Evolutionary conservation across 1,140 invertebrate species (phyloP).

Genomic region (Streblospio benedicti): DNA sequence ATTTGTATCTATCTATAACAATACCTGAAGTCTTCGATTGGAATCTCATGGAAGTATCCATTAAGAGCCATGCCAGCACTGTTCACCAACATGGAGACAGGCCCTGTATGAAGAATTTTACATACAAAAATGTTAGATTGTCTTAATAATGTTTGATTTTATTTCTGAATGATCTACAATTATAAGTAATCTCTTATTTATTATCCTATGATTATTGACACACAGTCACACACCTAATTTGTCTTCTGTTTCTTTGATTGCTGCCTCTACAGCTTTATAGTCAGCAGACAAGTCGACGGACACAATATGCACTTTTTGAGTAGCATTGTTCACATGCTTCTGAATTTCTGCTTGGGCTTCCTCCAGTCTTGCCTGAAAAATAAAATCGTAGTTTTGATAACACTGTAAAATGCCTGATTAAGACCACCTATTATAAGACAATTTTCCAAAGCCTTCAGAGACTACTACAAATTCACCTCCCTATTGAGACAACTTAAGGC

Average conservation of each 20-base stretch:
- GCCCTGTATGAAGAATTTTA: constrained; percentile 58
- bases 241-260: constrained; percentile 45
- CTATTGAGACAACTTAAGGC: too few species aligned
- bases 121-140: not conserved
- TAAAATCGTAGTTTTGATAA: not conserved
- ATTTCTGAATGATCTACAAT: not conserved
- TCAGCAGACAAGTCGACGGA: constrained; percentile 62
- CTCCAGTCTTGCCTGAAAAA: not conserved
- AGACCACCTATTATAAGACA: too few species aligned
- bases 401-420: not conserved
- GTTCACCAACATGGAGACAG: constrained; percentile 81
- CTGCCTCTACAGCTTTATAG: constrained; percentile 56
- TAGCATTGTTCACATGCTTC: not conserved
- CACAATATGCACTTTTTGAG: constrained; percentile 26
- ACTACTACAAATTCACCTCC: too few species aligned
- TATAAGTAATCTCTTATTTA: not conserved
- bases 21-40: constrained; percentile 61
- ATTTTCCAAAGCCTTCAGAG: too few species aligned
- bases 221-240: not conserved
- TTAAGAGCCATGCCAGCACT: constrained; percentile 67
- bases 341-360: constrained; percentile 11
- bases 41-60: constrained; percentile 72
- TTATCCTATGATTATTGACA: not conserved
- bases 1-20: constrained; percentile 6
- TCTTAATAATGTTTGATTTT: not conserved